These are phyloP conservation scores for Buathra laborator DNA, from an alignment of 2,888 invertebrate species.

Conservation along the genomic window DNA sequence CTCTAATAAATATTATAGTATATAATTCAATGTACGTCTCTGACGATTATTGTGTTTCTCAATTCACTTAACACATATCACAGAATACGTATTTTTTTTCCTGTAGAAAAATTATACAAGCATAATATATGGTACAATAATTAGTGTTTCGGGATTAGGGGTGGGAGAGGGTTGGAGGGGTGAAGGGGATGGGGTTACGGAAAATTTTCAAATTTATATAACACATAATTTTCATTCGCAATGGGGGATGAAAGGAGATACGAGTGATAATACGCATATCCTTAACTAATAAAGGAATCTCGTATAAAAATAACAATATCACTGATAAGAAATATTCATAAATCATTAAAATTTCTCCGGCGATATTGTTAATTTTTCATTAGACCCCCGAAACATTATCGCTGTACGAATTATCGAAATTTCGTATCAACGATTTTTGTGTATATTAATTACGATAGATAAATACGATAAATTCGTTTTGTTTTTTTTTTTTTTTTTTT, in stretches of 20 bases:
- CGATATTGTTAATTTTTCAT: too few species aligned
- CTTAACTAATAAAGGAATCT: too few species aligned
- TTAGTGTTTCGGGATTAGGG: conserved; percentile 45
- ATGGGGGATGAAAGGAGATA: neutral
- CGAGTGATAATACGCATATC: neutral
- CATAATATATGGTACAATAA: conserved; percentile 75
- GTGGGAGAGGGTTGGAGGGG: conserved; percentile 30
- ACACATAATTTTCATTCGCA: conserved; percentile 41
- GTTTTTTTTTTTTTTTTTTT: conserved; percentile 21
- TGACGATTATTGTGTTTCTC: conserved; percentile 77
- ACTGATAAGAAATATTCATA: too few species aligned
- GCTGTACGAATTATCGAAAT: conserved; percentile 20
- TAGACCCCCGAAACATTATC: neutral
- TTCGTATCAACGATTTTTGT: conserved; percentile 43
- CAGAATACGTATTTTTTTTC: conserved; percentile 81
- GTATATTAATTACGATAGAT: conserved; percentile 51
- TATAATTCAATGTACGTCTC: conserved; percentile 74
- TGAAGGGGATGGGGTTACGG: conserved; percentile 5
- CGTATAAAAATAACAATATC: too few species aligned
- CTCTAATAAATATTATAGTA: conserved; percentile 76
- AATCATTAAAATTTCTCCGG: too few species aligned
- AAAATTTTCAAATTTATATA: conserved; percentile 6
- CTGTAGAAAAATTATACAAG: conserved; percentile 76
- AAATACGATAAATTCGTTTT: conserved; percentile 52
- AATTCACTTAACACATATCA: conserved; percentile 84